Base-by-base conservation (phyloP, 2,888 invertebrate species). In the Ypsolopha scabrella region DNA sequence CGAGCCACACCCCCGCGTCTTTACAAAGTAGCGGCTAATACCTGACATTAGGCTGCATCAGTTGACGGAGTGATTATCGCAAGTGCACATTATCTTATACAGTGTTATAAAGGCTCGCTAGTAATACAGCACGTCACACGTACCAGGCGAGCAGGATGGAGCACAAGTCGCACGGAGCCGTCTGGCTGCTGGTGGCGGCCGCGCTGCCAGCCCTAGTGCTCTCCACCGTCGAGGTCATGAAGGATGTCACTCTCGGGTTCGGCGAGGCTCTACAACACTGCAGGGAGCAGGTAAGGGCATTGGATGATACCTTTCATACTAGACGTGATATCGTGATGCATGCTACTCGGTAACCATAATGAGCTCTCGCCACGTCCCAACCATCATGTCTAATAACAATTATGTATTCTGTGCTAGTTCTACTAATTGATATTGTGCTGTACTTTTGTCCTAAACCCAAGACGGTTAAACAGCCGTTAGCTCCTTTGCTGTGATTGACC, bases 161-260 rank as follows among this genome's bases (percentile, higher is more conserved):
- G 4, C 24, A 24, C 24, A 24, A 24, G 4, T 24, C 24, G 24
- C 2, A 3, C 24, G 24, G 24, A 24, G 24, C 24, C 4, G 49
- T 45, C 7, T 7, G 13, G 14, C 52, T 54, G 55, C 46, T 60
- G 45, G 52, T 51, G 34, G 55, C 52, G 13, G 53, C 54, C n/a
- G 41, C 53, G 36, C 8, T 43, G 14, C 43, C 44, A 10, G 44
- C 43, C 33, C n/a, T 13, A 13, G 39, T 24, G 38, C 37, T 10
- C 8, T 45, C 65, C 2, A 68, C 65, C 53, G 66, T 68, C 35
- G 64, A 62, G 14, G 69, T 86, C 58, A 74, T 86, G 80, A 83
- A 80, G 56, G 82, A 85, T 51, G 75, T 86, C 56, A 86, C 86
- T 0, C 68, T 86, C 1, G 86, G 86, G 7, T 86, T 85, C 55